Conservation (phyloP, 2,888 invertebrate species). For the Sthenelais limicola region DNA sequence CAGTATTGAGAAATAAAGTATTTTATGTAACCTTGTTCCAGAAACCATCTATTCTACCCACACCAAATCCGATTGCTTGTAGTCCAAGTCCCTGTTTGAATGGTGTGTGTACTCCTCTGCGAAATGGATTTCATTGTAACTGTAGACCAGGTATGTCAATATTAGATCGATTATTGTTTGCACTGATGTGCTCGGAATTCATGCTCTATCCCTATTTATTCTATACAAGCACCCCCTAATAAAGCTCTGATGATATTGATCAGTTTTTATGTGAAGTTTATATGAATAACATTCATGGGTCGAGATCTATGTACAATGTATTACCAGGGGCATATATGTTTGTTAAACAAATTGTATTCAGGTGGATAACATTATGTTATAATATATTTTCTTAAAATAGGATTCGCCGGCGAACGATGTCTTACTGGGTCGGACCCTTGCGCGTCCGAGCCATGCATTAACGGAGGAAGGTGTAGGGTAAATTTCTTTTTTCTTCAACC, state of each 20-base stretch:
- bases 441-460: constrained; percentile 55
- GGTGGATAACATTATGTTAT: too few species aligned
- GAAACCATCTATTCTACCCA: too few species aligned
- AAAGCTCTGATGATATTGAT: constrained; percentile 1
- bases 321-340: too few species aligned
- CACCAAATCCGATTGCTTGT: constrained; percentile 47
- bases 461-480: constrained; percentile 64
- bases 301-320: too few species aligned
- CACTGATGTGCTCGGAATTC: not conserved
- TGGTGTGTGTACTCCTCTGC: constrained; percentile 61
- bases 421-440: constrained; percentile 54
- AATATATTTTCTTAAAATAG: constrained; percentile 42
- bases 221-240: not conserved
- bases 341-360: too few species aligned
- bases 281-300: not conserved
- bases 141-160: constrained; percentile 60
- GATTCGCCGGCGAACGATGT: constrained; percentile 54
- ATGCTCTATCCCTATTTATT: too few species aligned
- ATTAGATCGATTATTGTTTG: not conserved
- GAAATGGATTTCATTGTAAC: constrained; percentile 56
- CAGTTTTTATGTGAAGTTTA: not conserved
- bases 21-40: too few species aligned
- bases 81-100: constrained; percentile 57
- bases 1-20: too few species aligned
- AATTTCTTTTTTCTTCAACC: constrained; percentile 23